Percentiles rank a stretch among this genome's conserved stretches.
Evolutionary conservation across 2,113 vertebrate species (phyloP).

Genomic region (Leptobrachium leishanense): DNA sequence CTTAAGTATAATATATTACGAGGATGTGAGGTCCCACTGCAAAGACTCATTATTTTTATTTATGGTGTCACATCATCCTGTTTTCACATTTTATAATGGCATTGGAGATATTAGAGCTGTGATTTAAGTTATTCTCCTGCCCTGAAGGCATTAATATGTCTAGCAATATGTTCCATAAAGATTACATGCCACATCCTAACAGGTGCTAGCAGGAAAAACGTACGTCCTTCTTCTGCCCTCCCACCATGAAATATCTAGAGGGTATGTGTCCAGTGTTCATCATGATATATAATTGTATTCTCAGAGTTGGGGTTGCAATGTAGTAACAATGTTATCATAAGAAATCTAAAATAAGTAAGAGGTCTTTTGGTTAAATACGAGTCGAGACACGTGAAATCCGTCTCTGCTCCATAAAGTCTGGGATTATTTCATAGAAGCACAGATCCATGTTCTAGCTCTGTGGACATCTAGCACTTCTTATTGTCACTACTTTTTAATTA

Average conservation of each 20-base stretch:
- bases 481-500: no score
- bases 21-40: not conserved
- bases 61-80: not conserved
- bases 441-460: no score
- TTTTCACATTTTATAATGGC: not conserved
- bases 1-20: not conserved
- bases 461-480: no score
- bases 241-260: constrained; percentile 35
- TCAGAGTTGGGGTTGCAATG: not conserved
- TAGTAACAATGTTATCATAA: not conserved
- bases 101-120: not conserved
- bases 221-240: constrained; percentile 22
- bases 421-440: no score
- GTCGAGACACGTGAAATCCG: not conserved
- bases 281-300: constrained; percentile 30
- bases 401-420: no score
- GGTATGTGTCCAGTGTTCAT: not conserved
- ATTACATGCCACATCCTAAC: constrained; percentile 28
- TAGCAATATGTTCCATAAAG: constrained; percentile 31
- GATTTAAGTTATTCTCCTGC: constrained; percentile 20
- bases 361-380: not conserved
- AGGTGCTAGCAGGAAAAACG: constrained; percentile 16
- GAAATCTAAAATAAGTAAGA: not conserved
- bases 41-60: not conserved
- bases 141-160: constrained; percentile 15